Evolutionary conservation across 2,113 vertebrate genomes (phyloP), one percentile per base, ranked within the genome.

Genomic region (Malurus alboscapulatus): DNA sequence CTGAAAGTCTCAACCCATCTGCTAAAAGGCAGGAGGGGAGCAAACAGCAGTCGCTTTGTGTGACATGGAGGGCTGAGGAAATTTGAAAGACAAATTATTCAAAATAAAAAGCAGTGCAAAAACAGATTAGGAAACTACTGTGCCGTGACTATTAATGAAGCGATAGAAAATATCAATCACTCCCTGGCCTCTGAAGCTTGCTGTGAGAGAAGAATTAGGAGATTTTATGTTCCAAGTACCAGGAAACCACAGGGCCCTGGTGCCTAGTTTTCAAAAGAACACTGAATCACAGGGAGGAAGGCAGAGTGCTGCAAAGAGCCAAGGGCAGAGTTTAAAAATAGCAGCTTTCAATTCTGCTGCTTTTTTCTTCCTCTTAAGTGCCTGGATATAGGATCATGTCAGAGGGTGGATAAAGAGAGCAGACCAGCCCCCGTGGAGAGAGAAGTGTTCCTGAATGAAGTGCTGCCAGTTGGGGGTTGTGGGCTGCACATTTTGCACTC

Each of bases 301-400:
- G 75, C 94, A 67, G 72, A 67, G 47, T 17, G 48, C 83, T 83
- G 86, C 91, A 74, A 72, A 91, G 66, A 85, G 80, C 88, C 89
- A 94, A 68, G 79, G 92, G 65, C 45, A 80, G 57, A 76, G 63
- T 91, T 95, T 94, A 96, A 96, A 96, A 96, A 96, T 95, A 96
- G 94, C 78, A 95, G 88, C 90, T 94, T 94, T 95, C 90, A 93
- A 85, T 88, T 95, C 91, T 90, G 71, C 88, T 96, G 90, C 93
- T 92, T 95, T 96, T 94, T 94, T 87, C 85, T 91, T 94, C 62
- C 85, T 94, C 86, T 93, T 71, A 95, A 95, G 72, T 72, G 87
- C 57, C 90, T 94, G 85, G 82, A 90, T 92, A 88, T 80, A 84
- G 76, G 78, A 92, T 91, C 90, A 65, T 90, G 75, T 90, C 87